phyloP scores from a whole-genome alignment of 2,113 vertebrate genomes.

The Bujurquina vittata region DNA sequence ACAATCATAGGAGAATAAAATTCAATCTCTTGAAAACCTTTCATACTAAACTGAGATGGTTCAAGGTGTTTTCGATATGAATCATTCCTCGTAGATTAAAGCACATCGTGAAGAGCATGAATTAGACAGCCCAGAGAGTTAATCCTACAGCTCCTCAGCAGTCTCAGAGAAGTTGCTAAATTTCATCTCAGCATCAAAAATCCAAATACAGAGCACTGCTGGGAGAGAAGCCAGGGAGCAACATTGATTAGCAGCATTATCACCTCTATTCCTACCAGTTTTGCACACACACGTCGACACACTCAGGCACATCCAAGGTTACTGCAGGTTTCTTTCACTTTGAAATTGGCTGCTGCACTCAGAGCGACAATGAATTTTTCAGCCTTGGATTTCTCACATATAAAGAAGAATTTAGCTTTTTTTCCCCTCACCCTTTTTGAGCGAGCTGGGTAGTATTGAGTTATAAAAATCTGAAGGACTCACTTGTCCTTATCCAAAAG shows the following conservation, averaged over 20 bases:
- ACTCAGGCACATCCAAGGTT: slow-evolving; percentile 23
- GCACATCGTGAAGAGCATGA: background rate
- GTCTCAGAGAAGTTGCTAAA: background rate
- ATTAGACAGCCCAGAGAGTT: background rate
- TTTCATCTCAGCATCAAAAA: slow-evolving; percentile 16
- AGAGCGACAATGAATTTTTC: slow-evolving; percentile 20
- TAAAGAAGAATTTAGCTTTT: slow-evolving; percentile 17
- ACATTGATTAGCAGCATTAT: slow-evolving; percentile 60
- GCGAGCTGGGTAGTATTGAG: background rate
- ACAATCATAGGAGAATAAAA: background rate
- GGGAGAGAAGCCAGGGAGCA: slow-evolving; percentile 37
- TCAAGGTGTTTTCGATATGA: background rate
- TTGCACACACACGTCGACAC: background rate
- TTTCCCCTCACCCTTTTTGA: background rate
- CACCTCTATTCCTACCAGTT: slow-evolving; percentile 16
- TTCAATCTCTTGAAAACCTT: background rate
- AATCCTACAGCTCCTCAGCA: slow-evolving; percentile 21
- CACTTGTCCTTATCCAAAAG: background rate
- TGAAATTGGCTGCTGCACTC: slow-evolving; percentile 18
- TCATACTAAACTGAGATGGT: background rate
- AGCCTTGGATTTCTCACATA: slow-evolving; percentile 36
- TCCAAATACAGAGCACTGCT: slow-evolving; percentile 14
- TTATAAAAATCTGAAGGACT: slow-evolving; percentile 9
- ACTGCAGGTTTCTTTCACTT: slow-evolving; percentile 20
- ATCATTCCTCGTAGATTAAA: background rate